Percentiles rank a stretch among this genome's conserved stretches.
Evolutionary conservation across 2,113 vertebrate genomes (phyloP).

Genomic region (Eubucco bourcierii): DNA sequence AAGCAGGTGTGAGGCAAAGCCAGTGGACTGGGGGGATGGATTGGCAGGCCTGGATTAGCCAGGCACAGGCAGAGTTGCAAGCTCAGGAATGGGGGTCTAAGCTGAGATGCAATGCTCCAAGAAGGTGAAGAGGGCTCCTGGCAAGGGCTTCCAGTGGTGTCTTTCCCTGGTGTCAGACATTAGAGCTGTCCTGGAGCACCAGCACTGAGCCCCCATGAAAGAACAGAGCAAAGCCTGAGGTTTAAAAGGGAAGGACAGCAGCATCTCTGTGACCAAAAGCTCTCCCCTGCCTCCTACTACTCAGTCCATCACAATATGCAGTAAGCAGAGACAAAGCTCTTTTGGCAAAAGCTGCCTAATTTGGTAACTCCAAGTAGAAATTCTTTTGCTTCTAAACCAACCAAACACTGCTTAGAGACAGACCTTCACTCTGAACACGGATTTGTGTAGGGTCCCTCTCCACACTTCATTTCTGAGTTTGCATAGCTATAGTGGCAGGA

Average conservation of each 20-base stretch:
- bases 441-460: background rate
- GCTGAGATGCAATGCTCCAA: background rate
- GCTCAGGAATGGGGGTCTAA: too few species aligned
- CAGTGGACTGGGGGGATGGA: background rate
- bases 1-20: background rate
- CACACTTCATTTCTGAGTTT: background rate
- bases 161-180: accelerated
- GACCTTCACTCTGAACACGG: accelerated
- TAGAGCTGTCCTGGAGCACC: background rate
- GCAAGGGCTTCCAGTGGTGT: accelerated
- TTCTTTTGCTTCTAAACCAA: background rate
- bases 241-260: background rate
- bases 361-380: background rate
- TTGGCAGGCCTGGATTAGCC: accelerated
- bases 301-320: background rate
- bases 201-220: too few species aligned
- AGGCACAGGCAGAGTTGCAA: background rate
- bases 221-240: background rate
- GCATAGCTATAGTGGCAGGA: background rate
- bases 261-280: background rate
- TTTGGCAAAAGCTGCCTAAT: background rate
- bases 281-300: background rate
- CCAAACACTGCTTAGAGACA: background rate
- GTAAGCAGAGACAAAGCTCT: background rate
- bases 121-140: background rate